Evolutionary conservation across 2,797 vertebrate genomes (phyloP), one percentile per base, ranked within the genome.

Genomic region (Potorous gilbertii): DNA sequence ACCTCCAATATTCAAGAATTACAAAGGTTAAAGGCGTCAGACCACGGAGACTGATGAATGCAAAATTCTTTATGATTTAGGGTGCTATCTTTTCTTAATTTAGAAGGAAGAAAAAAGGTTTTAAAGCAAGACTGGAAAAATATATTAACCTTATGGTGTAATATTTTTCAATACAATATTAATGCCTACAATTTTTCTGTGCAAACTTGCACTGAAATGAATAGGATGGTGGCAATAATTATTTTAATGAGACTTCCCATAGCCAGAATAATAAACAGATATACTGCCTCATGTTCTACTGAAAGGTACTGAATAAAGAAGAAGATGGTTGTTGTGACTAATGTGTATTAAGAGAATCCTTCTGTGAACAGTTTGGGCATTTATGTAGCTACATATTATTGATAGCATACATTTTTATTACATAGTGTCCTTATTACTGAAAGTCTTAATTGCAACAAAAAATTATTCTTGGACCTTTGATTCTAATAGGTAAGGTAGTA

Each of bases 351-450:
- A 98, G 96, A 98, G 94, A 97, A 92, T 89, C 54, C 96, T 95
- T 97, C 97, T 96, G 94, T 93, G 96, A 93, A 87, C 93, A 96
- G 95, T 96, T 97, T 92, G 95, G 96, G 92, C 97, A 97, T 98
- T 98, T 97, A 95, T 97, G 98, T 98, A 97, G 95, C 96, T 93
- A 52, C 50, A 31, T 97, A 90, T 98, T 98, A 98, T 96, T 98
- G 98, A 98, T 97, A 97, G 97, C 96, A 97, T 54, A 34, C 96
- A 98, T 97, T 98, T 98, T 98, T 98, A 97, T 95, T 96, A 96
- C 95, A 92, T 91, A 52, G 92, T 97, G 13, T 96, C 96, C 94
- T 97, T 96, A 96, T 96, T 97, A 93, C 93, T 89, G 96, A 96
- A 98, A 97, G 96, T 97, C 96, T 95, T 96, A 97, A 98, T 97